Base-by-base conservation (phyloP, 2,888 invertebrate genomes). In the Minunthozetes semirufus region DNA sequence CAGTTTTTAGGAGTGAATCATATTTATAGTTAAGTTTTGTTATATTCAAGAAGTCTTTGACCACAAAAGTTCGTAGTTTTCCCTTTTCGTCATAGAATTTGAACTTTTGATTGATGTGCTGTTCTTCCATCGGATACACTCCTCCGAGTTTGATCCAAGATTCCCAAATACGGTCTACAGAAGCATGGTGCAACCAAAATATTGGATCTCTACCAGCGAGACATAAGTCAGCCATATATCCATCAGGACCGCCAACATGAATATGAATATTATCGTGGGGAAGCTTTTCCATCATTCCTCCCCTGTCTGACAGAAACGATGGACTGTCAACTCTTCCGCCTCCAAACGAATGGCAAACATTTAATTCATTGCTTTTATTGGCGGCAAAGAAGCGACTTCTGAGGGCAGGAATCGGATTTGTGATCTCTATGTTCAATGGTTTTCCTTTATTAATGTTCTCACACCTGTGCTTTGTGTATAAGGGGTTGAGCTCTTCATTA, bases 21-120 rank as follows among this genome's bases (percentile, higher is more conserved):
- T 59, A 59, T 59, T 27, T 59, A 17, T 59, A 59, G 29, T 59
- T 59, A 11, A 59, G 59, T 59, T 59, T 25, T 27, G 59, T 27
- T 13, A 27, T 59, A 29, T 59, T 29, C 9, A 59, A 17, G 15
- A 59, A 59, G 27, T 59, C 59, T 29, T 17, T 25, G 22, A 59
- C 59, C 8, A 15, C 19, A 59, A 22, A 25, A 6, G 25, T 59
- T 6, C 29, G 22, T 27, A 59, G 22, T 22, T 9, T 22, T 27
- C 59, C 59, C 2, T 5, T 27, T 59, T 59, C 59, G 29, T 59
- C 29, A 29, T 59, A 59, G 29, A 59, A 59, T 29, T 59, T 25
- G 27, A 59, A 59, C 1, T 1, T 3, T 27, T 59, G 59, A 27
- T 59, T 59, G 13, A 59, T 13, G 27, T 59, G 22, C 3, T 59